Percentiles rank a stretch among this genome's conserved stretches.
These are phyloP conservation scores for Podarcis siculus DNA, from an alignment of 2,797 vertebrate species.

Conservation along the genomic window DNA sequence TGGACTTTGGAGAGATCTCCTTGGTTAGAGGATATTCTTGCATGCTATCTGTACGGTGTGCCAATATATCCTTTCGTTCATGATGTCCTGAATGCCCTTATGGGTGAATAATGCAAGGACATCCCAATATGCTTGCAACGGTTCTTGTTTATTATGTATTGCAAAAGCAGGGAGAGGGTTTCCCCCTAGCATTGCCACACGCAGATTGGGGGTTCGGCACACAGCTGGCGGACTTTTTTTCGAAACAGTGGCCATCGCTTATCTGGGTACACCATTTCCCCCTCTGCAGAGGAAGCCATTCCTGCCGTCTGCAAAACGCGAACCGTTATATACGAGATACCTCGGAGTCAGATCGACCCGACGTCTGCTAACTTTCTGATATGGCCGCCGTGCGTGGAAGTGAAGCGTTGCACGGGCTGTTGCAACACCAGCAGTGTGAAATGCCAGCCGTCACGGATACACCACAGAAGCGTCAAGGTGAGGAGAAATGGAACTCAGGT, in stretches of 20 bases:
- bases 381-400: conserved; percentile 96
- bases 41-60: too few relatives aligned
- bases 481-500: conserved; percentile 20
- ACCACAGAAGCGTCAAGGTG: conserved; percentile 93
- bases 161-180: too few relatives aligned
- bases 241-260: conserved; percentile 28
- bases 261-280: conserved; percentile 4
- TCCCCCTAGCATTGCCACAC: not conserved
- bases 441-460: conserved; percentile 88
- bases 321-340: conserved; percentile 94
- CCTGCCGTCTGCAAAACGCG: conserved; percentile 91
- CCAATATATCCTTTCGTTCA: too few relatives aligned
- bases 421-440: conserved; percentile 94
- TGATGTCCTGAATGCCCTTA: too few relatives aligned
- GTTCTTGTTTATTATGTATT: too few relatives aligned
- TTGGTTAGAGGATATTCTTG: too few relatives aligned
- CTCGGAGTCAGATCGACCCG: conserved; percentile 93
- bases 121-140: too few relatives aligned
- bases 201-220: too few relatives aligned
- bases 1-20: too few relatives aligned
- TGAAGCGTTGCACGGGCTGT: conserved; percentile 94
- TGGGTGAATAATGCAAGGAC: too few relatives aligned
- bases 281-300: conserved; percentile 88
- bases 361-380: conserved; percentile 96
- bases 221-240: not conserved